A percentile compares a stretch with the other conserved stretches of the same genome.
Conservation (phyloP, 2,797 vertebrate species). For the Taeniopygia guttata region DNA sequence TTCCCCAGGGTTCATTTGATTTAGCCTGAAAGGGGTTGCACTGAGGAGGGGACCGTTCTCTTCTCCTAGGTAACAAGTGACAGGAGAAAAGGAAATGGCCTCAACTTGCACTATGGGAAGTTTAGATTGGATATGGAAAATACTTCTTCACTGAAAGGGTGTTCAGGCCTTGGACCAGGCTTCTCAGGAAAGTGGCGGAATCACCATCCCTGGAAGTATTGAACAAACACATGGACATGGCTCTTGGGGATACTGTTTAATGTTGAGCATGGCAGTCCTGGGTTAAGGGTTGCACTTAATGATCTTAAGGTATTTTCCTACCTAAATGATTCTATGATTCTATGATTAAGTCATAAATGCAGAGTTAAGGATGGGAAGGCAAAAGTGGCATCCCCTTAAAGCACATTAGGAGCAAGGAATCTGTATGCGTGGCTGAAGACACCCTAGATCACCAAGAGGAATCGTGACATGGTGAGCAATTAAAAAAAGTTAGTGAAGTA, state of each 20-base stretch:
- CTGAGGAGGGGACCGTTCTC: accelerated
- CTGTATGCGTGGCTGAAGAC: neutral
- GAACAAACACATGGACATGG: neutral
- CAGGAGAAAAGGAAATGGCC: neutral
- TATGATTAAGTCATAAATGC: neutral
- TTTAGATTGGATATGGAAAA: neutral
- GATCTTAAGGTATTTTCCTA: neutral
- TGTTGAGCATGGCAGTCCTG: neutral
- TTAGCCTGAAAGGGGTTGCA: too few species aligned
- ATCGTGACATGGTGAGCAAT: neutral
- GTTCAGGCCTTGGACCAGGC: neutral
- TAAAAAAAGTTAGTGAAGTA: conserved; percentile 36
- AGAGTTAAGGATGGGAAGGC: neutral
- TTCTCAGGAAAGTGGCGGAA: neutral
- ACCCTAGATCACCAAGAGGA: neutral
- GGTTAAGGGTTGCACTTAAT: neutral
- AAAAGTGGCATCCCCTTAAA: neutral
- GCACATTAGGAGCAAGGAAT: neutral
- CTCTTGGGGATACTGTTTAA: neutral
- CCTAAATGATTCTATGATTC: neutral
- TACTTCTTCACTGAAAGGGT: neutral
- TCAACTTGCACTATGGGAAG: too few species aligned
- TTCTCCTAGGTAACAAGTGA: neutral
- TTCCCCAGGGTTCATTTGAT: neutral
- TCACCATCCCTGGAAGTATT: neutral